These are phyloP conservation scores for Zaprionus bogoriensis DNA, from an alignment of 2,888 invertebrate species.

Conservation along the genomic window DNA sequence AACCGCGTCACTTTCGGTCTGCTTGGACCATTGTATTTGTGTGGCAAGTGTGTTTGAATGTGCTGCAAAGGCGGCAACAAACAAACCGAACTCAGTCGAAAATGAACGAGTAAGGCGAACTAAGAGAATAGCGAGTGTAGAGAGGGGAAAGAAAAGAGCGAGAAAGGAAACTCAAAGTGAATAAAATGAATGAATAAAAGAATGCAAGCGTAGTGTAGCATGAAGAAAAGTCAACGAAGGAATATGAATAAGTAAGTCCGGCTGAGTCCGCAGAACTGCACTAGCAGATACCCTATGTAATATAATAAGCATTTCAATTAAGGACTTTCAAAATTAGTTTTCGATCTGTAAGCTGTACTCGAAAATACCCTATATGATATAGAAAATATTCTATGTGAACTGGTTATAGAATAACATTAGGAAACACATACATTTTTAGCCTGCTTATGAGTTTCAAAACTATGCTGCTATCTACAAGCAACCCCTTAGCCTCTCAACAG, in stretches of 20 bases:
- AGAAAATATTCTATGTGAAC: no score
- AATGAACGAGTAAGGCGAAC: slow-evolving; percentile 44
- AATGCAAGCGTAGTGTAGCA: slow-evolving; percentile 44
- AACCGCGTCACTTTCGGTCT: slow-evolving; percentile 52
- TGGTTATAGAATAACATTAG: no score
- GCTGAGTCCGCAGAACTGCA: neutral
- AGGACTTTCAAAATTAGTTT: no score
- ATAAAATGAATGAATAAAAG: slow-evolving; percentile 57
- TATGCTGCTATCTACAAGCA: no score
- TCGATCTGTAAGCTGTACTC: no score
- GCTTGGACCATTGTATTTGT: slow-evolving; percentile 25
- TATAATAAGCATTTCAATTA: no score
- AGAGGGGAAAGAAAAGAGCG: slow-evolving; percentile 6
- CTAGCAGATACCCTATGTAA: neutral
- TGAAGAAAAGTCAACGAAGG: slow-evolving; percentile 26
- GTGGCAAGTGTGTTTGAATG: slow-evolving; percentile 18
- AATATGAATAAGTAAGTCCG: slow-evolving; percentile 15
- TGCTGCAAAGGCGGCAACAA: slow-evolving; percentile 32
- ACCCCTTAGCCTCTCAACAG: neutral
- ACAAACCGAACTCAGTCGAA: slow-evolving; percentile 45
- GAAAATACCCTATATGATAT: no score
- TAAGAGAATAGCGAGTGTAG: slow-evolving; percentile 25
- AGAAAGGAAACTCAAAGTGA: slow-evolving; percentile 31
- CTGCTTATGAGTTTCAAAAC: no score
- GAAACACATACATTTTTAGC: no score